These are phyloP conservation scores for Cydia pomonella DNA, from an alignment of 1,140 invertebrate species.

Conservation along the genomic window DNA sequence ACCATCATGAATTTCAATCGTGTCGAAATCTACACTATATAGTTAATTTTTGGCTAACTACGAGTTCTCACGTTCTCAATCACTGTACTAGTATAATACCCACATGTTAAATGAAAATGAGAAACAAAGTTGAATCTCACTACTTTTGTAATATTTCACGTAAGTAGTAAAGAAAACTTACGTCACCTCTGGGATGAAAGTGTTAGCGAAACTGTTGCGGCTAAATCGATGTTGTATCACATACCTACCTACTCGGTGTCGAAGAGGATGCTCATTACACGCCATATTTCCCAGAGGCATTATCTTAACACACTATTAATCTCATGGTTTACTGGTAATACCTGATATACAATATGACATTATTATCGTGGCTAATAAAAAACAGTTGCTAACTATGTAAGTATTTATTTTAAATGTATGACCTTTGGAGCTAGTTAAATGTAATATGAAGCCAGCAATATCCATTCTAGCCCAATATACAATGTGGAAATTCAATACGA, in stretches of 20 bases:
- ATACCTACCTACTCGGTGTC: neutral
- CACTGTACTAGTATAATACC: too few relatives aligned
- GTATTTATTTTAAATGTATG: too few relatives aligned
- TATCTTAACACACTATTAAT: neutral
- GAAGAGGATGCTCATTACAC: neutral
- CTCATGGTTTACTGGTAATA: neutral
- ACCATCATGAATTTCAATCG: too few relatives aligned
- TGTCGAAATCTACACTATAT: too few relatives aligned
- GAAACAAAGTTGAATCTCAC: neutral
- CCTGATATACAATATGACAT: neutral
- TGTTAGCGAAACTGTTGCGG: slow-evolving; percentile 15
- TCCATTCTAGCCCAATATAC: too few relatives aligned
- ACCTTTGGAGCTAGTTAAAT: too few relatives aligned
- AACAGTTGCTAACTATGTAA: too few relatives aligned
- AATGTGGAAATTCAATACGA: too few relatives aligned
- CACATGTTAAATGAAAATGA: neutral
- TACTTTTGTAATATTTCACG: slow-evolving; percentile 19
- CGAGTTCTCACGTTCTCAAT: too few relatives aligned
- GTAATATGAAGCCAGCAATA: too few relatives aligned
- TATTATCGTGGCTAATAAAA: too few relatives aligned
- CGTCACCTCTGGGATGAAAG: slow-evolving; percentile 8
- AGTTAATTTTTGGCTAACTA: too few relatives aligned
- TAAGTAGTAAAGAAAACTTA: slow-evolving; percentile 18
- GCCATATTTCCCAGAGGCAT: neutral
- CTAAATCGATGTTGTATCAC: neutral